These are phyloP conservation scores for Barnardius zonarius DNA, from an alignment of 2,113 vertebrate genomes.

Conservation along the genomic window DNA sequence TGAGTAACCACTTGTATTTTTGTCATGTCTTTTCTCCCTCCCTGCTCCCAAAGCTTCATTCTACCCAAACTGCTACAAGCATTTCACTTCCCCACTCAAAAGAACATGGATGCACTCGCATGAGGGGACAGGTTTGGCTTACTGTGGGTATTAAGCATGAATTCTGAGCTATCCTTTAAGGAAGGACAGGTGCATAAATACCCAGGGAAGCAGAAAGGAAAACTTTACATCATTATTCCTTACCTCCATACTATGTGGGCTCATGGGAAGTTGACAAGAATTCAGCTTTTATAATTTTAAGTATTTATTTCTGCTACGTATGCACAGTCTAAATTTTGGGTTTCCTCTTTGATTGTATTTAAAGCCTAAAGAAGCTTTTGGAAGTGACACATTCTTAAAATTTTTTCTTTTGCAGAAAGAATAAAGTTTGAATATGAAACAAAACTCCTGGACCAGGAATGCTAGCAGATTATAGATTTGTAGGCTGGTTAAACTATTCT, in stretches of 20 bases:
- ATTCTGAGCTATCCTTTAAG: neutral
- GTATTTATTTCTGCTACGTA: neutral
- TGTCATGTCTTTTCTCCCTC: neutral
- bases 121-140: neutral
- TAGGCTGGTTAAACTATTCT: neutral
- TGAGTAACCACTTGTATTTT: neutral
- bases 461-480: neutral
- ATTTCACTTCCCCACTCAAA: neutral
- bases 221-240: neutral
- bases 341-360: neutral
- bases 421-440: neutral
- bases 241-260: neutral
- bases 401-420: neutral
- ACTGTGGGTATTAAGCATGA: neutral
- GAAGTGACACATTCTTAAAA: neutral
- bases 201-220: neutral
- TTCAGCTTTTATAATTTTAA: neutral
- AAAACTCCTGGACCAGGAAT: neutral
- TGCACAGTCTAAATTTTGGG: neutral
- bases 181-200: neutral
- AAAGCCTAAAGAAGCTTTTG: neutral
- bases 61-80: neutral
- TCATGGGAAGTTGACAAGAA: neutral
- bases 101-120: neutral
- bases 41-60: neutral